These are phyloP conservation scores for Stenodema calcarata DNA, from an alignment of 2,888 invertebrate species.

Conservation along the genomic window DNA sequence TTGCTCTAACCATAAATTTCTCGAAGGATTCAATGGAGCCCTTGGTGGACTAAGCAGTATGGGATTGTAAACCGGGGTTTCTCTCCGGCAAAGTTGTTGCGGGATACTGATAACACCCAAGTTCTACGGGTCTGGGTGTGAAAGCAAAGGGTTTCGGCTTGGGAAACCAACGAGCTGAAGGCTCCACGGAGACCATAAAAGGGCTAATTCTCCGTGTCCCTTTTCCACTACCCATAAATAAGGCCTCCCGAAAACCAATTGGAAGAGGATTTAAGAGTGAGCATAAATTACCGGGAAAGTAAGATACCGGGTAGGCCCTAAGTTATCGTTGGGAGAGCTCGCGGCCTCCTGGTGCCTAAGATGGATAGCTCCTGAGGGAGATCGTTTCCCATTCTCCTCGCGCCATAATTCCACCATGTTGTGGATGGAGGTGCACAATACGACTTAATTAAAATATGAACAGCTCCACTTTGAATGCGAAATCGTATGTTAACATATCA, in stretches of 20 bases:
- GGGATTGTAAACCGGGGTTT: not conserved
- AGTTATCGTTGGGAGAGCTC: constrained; percentile 36
- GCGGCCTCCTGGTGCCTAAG: constrained; percentile 21
- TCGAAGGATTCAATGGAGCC: not conserved
- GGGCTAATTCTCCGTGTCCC: constrained; percentile 34
- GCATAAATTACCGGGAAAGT: constrained; percentile 46
- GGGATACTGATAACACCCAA: constrained; percentile 15
- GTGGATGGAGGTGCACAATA: not conserved
- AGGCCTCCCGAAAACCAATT: constrained; percentile 45
- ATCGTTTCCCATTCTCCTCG: not conserved
- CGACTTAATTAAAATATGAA: not conserved
- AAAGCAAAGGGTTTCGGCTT: not conserved
- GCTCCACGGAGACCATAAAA: constrained; percentile 20
- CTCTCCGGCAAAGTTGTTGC: not conserved
- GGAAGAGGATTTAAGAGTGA: constrained; percentile 50
- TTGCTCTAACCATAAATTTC: constrained; percentile 1
- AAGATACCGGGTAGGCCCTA: constrained; percentile 25
- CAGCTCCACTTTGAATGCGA: not conserved
- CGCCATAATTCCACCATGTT: not conserved
- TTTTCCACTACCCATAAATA: constrained; percentile 29
- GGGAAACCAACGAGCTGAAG: not conserved
- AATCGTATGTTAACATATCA: too few species aligned
- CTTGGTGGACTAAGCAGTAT: constrained; percentile 1
- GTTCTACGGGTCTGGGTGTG: not conserved
- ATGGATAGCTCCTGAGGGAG: constrained; percentile 37